Evolutionary conservation across 2,113 vertebrate species (phyloP), one percentile per base, ranked within the genome.

Genomic region (Pollachius pollachius): DNA sequence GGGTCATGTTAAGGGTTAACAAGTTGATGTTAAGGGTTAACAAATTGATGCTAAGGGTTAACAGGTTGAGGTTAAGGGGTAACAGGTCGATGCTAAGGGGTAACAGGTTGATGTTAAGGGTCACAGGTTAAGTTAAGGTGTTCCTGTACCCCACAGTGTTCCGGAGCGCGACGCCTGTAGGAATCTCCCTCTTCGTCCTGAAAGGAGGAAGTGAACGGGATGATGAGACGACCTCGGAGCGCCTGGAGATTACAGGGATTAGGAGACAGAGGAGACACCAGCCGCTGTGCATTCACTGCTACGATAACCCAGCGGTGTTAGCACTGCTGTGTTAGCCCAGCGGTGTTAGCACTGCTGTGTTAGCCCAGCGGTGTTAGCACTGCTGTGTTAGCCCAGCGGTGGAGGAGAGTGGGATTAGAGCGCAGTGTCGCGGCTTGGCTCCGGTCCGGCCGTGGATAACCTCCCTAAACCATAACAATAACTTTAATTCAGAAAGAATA

Each of bases 141-240:
- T 11, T 15, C 6, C 7, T 56, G 13, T 56, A 95, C 94, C 94
- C 95, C 90, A 89, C 89, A 77, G 89, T 89, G 75, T 94, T 93
- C 77, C 80, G 87, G 0, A n/a, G 62, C 52, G 78, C 77, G 0
- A 76, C 73, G 7, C 57, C 62, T 23, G 56, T 69, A 30, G 81
- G 86, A 9, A 88, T 84, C 71, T 94, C 93, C 75, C 90, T 87
- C 57, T 89, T 91, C 25, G 54, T 79, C 72, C 89, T 92, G 84
- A 69, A 58, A 76, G 9, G 9, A 15, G 2, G 65, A 62, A 71
- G 48, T 17, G 9, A 16, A 41, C 2, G n/a, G 54, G 54, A 57
- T 13, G 54, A 17, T 7, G 15, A 6, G 15, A 17, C 54, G n/a
- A 13, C 6, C n/a, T 16, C 54, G n/a, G 15, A 57, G 11, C 11